A percentile compares a stretch with the other conserved stretches of the same genome.
These are phyloP conservation scores for Prionailurus viverrinus DNA, from an alignment of 2,113 vertebrate genomes.

Conservation along the genomic window DNA sequence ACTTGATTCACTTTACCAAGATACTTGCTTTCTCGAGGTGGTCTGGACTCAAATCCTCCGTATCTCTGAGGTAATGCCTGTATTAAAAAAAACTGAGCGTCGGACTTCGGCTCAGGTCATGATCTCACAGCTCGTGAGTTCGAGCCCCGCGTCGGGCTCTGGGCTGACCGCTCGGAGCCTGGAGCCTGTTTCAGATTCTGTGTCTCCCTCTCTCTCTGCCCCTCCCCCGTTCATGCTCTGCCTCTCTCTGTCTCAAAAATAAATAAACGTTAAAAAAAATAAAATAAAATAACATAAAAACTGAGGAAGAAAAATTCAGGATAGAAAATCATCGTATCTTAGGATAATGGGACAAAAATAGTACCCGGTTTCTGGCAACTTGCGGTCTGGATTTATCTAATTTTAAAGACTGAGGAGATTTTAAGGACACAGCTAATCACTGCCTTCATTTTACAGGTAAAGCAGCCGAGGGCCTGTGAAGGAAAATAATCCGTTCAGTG, in stretches of 20 bases:
- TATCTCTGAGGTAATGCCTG: neutral
- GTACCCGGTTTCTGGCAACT: conserved; percentile 43
- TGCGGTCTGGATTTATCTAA: conserved; percentile 23
- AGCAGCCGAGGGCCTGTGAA: neutral
- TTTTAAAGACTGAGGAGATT: conserved; percentile 43
- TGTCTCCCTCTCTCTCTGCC: no score
- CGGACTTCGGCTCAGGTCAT: no score
- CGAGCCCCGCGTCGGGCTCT: no score
- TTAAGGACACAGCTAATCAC: neutral
- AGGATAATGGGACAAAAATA: conserved; percentile 6
- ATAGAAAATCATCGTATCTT: conserved; percentile 1
- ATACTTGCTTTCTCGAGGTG: neutral
- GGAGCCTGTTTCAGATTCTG: no score
- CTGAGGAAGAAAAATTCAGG: neutral
- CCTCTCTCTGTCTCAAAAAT: no score
- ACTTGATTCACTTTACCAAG: neutral
- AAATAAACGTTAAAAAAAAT: no score
- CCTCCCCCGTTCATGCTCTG: no score
- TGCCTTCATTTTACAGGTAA: neutral
- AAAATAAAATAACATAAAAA: neutral
- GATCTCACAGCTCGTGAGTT: rapidly evolving
- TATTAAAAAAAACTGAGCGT: neutral
- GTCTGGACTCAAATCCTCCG: neutral
- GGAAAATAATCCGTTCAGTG: neutral
- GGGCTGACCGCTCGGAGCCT: no score